Evolutionary conservation across 2,888 invertebrate genomes (phyloP).

Genomic region (Caenorhabditis sulstoni): DNA sequence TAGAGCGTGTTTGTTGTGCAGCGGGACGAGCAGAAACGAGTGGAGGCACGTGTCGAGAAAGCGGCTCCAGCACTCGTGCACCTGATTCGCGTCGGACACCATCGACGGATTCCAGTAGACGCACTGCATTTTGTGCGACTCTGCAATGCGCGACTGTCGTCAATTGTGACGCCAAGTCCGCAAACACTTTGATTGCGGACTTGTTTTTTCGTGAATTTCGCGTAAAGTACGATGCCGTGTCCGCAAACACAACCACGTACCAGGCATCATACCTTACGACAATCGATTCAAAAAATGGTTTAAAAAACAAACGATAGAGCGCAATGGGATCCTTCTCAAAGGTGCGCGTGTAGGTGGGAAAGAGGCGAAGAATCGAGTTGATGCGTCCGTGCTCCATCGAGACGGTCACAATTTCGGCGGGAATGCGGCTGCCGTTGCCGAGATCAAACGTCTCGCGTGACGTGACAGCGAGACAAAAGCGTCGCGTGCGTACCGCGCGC

Average conservation of each 20-base stretch:
- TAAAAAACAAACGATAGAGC: constrained; percentile 5
- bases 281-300: too few species aligned
- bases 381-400: constrained; percentile 58
- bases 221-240: too few species aligned
- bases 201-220: too few species aligned
- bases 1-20: constrained; percentile 15
- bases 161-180: too few species aligned
- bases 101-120: constrained; percentile 49
- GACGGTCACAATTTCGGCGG: constrained; percentile 37
- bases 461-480: constrained; percentile 42
- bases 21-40: constrained; percentile 41
- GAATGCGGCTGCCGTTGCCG: constrained; percentile 29
- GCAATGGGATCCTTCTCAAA: constrained; percentile 31
- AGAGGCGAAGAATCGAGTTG: constrained; percentile 42
- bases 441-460: constrained; percentile 38
- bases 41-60: constrained; percentile 49
- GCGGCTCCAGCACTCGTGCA: constrained; percentile 43
- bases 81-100: constrained; percentile 28
- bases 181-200: neutral
- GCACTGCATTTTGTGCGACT: constrained; percentile 37
- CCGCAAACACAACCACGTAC: too few species aligned
- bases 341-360: constrained; percentile 27
- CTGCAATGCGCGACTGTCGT: constrained; percentile 9
- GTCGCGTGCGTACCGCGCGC: constrained; percentile 27
- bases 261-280: too few species aligned